Base-by-base conservation (phyloP, 1,140 invertebrate genomes). In the Carposina sasakii region DNA sequence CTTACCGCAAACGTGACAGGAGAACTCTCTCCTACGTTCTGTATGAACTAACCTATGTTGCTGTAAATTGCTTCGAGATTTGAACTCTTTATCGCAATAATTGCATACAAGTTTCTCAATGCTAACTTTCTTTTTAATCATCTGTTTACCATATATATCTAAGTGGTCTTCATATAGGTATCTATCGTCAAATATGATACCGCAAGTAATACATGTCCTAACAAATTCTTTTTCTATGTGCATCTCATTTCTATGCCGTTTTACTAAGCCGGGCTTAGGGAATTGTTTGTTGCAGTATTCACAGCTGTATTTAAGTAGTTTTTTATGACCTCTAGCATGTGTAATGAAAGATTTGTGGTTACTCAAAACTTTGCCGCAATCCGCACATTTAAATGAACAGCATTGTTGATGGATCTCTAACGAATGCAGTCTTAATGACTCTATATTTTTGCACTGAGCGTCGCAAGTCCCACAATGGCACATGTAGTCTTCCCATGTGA, bases 1-100 rank as follows among this genome's bases (percentile, higher is more conserved):
- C 55, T 84, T 84, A 15, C 81, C 81, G 20, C 81, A 84, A 0
- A 79, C 47, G 26, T 84, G 76, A 51, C 81, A 84, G 0, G 76
- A 66, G 19, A 79, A 82, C 16, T 84, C 67, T 54, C 76, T 63
- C 5, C 53, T 77, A 0, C 81, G 59, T 9, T 77, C 63, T 2
- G 71, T 75, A 23, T 84, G 81, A 0, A 81, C 65, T 15, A 74
- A 44, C 30, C 68, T 71, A 36, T 84, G 81, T 36, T 81, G 76
- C 4, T 68, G 60, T 12, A 84, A 48, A 48, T 81, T 81, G 17
- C 68, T 76, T 10, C 62, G 53, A 1, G 75, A 73, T 40, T 84
- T 84, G 40, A 81, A 84, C 10, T 77, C 71, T 46, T 81, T 84
- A 19, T 63, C 40, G 21, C 81, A 84, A 48, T 64, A 43, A 6